A percentile compares a stretch with the other conserved stretches of the same genome.
These are phyloP conservation scores for Palloptera scutellata DNA, from an alignment of 2,888 invertebrate genomes.

Conservation along the genomic window DNA sequence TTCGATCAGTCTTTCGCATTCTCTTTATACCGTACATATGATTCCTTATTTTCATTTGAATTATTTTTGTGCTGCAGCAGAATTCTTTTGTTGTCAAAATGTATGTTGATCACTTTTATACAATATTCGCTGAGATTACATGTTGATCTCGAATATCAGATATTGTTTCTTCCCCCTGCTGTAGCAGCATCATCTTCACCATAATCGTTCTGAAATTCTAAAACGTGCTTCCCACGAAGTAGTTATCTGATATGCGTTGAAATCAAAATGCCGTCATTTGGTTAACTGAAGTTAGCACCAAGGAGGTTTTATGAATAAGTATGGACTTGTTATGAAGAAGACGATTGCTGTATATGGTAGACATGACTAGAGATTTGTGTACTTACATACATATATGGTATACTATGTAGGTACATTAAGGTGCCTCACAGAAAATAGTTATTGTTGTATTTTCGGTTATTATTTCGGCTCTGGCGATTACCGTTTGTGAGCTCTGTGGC, in stretches of 20 bases:
- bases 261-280: conserved; percentile 54
- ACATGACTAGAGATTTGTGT: too few relatives aligned
- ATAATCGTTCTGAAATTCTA: too few relatives aligned
- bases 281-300: conserved; percentile 43
- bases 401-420: too few relatives aligned
- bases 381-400: too few relatives aligned
- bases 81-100: conserved; percentile 10
- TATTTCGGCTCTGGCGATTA: too few relatives aligned
- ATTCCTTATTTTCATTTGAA: conserved; percentile 15
- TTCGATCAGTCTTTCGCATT: conserved; percentile 29
- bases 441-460: too few relatives aligned
- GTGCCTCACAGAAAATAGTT: too few relatives aligned
- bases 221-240: conserved; percentile 56
- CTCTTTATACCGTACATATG: conserved; percentile 29
- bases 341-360: neutral
- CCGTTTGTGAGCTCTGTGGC: too few relatives aligned
- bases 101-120: conserved; percentile 10
- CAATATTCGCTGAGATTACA: conserved; percentile 44
- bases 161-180: conserved; percentile 30
- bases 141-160: conserved; percentile 57
- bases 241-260: conserved; percentile 52
- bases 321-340: too few relatives aligned
- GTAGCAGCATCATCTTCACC: conserved; percentile 20
- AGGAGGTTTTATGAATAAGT: neutral
- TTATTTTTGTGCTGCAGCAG: conserved; percentile 6